Base-by-base conservation (phyloP, 1,140 invertebrate species). In the Popillia japonica region DNA sequence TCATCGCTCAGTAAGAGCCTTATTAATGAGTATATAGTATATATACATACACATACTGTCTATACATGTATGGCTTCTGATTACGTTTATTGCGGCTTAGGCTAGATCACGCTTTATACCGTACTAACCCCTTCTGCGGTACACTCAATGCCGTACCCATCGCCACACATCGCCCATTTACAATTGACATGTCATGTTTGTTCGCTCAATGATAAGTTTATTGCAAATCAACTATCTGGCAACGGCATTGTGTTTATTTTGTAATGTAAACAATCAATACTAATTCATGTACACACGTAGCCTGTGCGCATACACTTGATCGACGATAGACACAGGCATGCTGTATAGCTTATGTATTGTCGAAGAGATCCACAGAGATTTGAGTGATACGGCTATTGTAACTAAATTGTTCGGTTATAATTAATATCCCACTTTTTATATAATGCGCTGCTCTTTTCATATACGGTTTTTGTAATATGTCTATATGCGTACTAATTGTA, bases 171-270 rank as follows among this genome's bases (percentile, higher is more conserved):
- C n/a, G 7, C 20, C 17, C 23, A 64, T 20, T 22, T 78, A 78
- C 80, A 80, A 82, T 82, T 83, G 81, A 83, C 83, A 83, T 83
- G 82, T 83, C 81, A 81, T 83, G 83, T 83, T 83, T 83, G 77
- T 76, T 73, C 78, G 73, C 81, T 81, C 81, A 82, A 83, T 83
- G 81, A 83, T 83, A 83, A 83, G 83, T 81, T 83, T 82, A 83
- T 83, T 76, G 78, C 72, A 78, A 76, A 78, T 78, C 72, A 78
- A 78, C 78, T 73, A 75, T 48, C 55, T 55, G 44, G 55, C 55
- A 42, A 22, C 59, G 77, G 59, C 27, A 72, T 64, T 78, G 61
- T 78, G 77, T 73, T 78, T 78, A 41, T 23, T 44, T 55, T 22
- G 41, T 11, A 78, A 42, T 74, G 72, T 74, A 74, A 44, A 74